These are phyloP conservation scores for Megaptera novaeangliae DNA, from an alignment of 2,113 vertebrate genomes.

Conservation along the genomic window DNA sequence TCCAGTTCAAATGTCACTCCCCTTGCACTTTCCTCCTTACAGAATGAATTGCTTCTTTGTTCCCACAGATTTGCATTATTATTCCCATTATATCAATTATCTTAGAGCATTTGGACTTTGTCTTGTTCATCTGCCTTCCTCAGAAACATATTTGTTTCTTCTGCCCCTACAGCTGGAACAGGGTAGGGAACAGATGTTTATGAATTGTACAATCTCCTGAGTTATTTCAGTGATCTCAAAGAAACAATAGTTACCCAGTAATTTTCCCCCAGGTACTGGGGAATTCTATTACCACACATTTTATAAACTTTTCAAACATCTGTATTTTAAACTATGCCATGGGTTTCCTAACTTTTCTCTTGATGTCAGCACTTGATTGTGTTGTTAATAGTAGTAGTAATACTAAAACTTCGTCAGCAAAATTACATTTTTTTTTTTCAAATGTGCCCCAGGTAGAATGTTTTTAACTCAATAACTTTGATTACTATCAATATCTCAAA, in stretches of 20 bases:
- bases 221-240: constrained; percentile 15
- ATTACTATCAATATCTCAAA: neutral
- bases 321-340: neutral
- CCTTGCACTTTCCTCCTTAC: neutral
- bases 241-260: neutral
- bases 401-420: neutral
- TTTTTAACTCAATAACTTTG: neutral
- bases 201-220: neutral
- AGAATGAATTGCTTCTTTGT: neutral
- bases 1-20: neutral
- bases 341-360: neutral
- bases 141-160: neutral
- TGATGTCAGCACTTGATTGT: neutral
- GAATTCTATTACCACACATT: neutral
- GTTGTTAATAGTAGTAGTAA: neutral
- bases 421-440: neutral
- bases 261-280: neutral
- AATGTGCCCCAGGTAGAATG: neutral
- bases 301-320: neutral
- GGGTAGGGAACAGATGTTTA: neutral
- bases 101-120: neutral
- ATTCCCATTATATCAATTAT: neutral
- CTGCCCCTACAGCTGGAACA: neutral
- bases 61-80: neutral
- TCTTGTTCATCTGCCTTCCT: neutral